These are phyloP conservation scores for Sebastes miniatus DNA, from an alignment of 2,797 vertebrate genomes.

Conservation along the genomic window DNA sequence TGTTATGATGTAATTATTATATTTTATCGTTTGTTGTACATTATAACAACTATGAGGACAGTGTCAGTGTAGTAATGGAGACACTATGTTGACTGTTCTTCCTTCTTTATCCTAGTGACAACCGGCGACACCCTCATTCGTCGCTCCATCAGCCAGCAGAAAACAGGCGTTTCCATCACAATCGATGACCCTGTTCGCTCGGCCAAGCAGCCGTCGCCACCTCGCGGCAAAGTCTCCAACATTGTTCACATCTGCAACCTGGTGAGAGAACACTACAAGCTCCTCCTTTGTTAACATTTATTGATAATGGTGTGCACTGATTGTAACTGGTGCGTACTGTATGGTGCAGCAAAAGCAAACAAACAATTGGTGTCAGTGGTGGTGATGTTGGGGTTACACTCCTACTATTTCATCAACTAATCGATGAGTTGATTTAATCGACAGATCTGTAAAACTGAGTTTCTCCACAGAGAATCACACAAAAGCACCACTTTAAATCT, in stretches of 20 bases:
- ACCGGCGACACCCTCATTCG: conserved; percentile 86
- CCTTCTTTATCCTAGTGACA: conserved; percentile 72
- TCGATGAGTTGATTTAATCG: too few relatives aligned
- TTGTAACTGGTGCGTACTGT: not conserved
- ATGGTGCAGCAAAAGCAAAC: not conserved
- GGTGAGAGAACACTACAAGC: conserved; percentile 71
- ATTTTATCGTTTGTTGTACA: not conserved
- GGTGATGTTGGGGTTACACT: not conserved
- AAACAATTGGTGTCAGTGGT: not conserved
- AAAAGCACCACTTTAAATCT: too few relatives aligned
- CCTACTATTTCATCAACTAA: too few relatives aligned
- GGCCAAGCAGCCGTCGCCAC: conserved; percentile 86
- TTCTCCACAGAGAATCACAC: too few relatives aligned
- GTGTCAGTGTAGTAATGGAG: not conserved
- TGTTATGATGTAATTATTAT: not conserved
- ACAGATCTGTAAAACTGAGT: too few relatives aligned
- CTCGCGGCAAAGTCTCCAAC: conserved; percentile 86
- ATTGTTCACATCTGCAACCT: conserved; percentile 93
- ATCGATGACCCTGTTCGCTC: conserved; percentile 92
- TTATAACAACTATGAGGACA: not conserved
- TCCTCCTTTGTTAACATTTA: not conserved
- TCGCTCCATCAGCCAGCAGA: conserved; percentile 92
- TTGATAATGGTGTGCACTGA: not conserved
- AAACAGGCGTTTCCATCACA: conserved; percentile 88
- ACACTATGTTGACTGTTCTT: not conserved